Evolutionary conservation across 2,888 invertebrate species (phyloP).

Genomic region (Polydrusus pterygomalis): DNA sequence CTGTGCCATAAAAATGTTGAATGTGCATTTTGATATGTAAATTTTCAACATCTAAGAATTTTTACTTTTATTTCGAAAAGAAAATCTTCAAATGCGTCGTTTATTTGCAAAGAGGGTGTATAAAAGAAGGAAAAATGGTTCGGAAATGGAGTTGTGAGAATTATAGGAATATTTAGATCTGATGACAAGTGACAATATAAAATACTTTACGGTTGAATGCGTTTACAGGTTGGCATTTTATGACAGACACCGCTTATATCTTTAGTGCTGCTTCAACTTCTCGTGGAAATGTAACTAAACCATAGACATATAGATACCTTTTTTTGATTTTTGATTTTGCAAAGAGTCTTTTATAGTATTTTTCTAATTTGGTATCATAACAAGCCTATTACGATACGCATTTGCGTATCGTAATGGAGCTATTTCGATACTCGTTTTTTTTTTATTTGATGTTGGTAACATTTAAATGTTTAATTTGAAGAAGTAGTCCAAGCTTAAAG

Average conservation of each 20-base stretch:
- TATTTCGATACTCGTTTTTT: too few relatives aligned
- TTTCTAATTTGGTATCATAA: too few relatives aligned
- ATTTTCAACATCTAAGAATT: conserved; percentile 17
- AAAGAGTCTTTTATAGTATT: too few relatives aligned
- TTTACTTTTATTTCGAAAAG: neutral
- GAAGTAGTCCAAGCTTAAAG: too few relatives aligned
- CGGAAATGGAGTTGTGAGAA: conserved; percentile 11
- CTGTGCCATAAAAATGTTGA: conserved; percentile 22
- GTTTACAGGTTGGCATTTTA: neutral
- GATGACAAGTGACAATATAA: conserved; percentile 13
- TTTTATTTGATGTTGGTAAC: too few relatives aligned
- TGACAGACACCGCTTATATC: neutral
- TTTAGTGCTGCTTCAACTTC: neutral
- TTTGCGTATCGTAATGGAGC: too few relatives aligned
- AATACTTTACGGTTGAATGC: conserved; percentile 5
- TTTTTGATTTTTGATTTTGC: too few relatives aligned
- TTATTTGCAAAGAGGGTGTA: conserved; percentile 16
- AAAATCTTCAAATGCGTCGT: conserved; percentile 14
- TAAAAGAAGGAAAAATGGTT: conserved; percentile 11
- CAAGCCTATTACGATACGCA: too few relatives aligned
- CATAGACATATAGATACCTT: neutral
- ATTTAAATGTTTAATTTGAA: too few relatives aligned
- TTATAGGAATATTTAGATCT: conserved; percentile 22
- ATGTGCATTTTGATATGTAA: conserved; percentile 28
- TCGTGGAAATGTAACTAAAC: neutral